Conservation (phyloP, 2,113 vertebrate genomes). For the Laticauda colubrina region DNA sequence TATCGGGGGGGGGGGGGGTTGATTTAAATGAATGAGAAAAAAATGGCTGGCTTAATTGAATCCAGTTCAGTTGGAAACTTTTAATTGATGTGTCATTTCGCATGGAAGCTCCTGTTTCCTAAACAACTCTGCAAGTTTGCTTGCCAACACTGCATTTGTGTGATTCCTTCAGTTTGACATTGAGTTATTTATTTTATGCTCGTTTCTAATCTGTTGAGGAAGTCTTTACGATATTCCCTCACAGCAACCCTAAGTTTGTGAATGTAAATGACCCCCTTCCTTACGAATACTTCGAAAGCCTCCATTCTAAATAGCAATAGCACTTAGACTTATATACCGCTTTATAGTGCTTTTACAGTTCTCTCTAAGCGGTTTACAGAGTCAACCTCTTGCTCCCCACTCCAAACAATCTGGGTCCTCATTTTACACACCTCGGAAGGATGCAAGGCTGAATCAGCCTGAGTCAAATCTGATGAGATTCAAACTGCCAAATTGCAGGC, state of each 20-base stretch:
- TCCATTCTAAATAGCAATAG: too few species aligned
- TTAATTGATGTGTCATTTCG: not conserved
- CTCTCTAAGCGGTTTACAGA: too few species aligned
- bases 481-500: too few species aligned
- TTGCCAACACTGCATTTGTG: not conserved
- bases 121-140: not conserved
- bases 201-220: not conserved
- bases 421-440: too few species aligned
- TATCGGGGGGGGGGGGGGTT: rapidly evolving
- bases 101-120: not conserved
- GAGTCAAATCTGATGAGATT: too few species aligned
- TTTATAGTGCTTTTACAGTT: too few species aligned
- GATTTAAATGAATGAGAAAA: not conserved
- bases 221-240: not conserved
- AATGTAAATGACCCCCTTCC: not conserved
- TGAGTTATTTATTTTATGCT: not conserved
- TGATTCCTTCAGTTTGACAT: not conserved
- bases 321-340: too few species aligned
- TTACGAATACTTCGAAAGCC: not conserved
- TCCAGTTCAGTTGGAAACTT: not conserved
- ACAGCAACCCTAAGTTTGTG: not conserved
- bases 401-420: too few species aligned
- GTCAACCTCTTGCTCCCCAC: too few species aligned
- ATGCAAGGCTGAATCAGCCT: too few species aligned
- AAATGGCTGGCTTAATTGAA: not conserved